Conservation (phyloP, 2,113 vertebrate species). For the Glaucidium brasilianum region DNA sequence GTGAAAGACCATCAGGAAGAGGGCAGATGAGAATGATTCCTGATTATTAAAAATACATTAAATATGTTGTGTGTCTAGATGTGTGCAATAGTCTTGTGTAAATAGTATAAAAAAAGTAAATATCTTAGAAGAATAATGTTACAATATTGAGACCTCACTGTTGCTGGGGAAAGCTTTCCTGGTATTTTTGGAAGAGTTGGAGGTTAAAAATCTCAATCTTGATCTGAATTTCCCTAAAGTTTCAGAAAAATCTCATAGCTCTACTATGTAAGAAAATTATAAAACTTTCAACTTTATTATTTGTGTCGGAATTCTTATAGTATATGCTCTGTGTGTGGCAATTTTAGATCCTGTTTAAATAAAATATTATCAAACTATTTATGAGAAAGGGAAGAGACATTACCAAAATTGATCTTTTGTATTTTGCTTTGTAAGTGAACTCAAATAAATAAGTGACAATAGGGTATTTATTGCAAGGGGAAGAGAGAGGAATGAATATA, state of each 20-base stretch:
- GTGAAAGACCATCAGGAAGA: background rate
- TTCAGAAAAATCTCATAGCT: background rate
- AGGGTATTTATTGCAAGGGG: background rate
- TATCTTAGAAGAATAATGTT: background rate
- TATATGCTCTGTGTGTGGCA: background rate
- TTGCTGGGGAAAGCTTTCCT: background rate
- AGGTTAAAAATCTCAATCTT: background rate
- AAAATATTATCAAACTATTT: background rate
- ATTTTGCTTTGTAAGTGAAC: background rate
- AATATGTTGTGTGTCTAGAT: background rate
- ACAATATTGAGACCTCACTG: background rate
- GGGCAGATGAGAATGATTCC: background rate
- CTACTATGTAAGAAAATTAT: background rate
- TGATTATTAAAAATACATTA: background rate
- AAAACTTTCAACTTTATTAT: background rate
- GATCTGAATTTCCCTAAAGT: background rate
- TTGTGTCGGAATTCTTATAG: background rate
- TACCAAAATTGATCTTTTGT: background rate
- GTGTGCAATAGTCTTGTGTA: background rate
- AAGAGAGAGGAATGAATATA: background rate
- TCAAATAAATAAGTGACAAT: background rate
- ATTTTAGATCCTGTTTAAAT: background rate
- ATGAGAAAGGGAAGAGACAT: background rate
- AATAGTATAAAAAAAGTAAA: no score
- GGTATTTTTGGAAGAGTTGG: background rate